Evolutionary conservation across 23 tunicate species (phyloP).

Genomic region (Trididemnum nubilum): DNA sequence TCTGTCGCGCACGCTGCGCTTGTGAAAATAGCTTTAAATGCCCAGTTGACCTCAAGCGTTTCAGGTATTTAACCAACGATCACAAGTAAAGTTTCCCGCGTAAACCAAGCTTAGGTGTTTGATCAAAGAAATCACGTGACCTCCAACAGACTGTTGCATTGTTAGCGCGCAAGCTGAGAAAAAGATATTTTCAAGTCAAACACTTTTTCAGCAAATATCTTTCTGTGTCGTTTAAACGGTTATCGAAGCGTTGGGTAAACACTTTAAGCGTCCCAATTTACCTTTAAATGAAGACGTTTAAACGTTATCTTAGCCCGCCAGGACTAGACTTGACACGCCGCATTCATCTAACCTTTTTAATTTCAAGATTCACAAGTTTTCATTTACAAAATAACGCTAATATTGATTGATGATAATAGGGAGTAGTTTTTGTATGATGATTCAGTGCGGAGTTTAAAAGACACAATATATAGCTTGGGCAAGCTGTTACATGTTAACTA

Average conservation of each 20-base stretch:
- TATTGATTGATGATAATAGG: slow-evolving; percentile 19
- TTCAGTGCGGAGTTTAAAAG: slow-evolving; percentile 15
- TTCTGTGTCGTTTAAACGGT: background rate
- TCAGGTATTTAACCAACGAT: slow-evolving; percentile 20
- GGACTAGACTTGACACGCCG: slow-evolving; percentile 28
- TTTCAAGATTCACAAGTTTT: slow-evolving; percentile 30
- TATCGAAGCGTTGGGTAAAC: slow-evolving; percentile 45
- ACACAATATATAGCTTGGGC: background rate
- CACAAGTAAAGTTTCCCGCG: slow-evolving; percentile 43
- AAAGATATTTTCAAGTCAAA: background rate
- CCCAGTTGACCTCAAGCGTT: slow-evolving; percentile 2
- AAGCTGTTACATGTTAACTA: background rate
- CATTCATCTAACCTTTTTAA: slow-evolving; percentile 1
- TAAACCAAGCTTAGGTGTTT: slow-evolving; percentile 24
- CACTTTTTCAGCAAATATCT: background rate
- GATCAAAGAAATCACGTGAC: background rate
- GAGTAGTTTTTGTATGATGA: slow-evolving; percentile 20
- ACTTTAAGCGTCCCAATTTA: background rate
- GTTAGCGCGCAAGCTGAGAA: background rate
- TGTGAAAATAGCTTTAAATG: background rate
- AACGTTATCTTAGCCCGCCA: background rate
- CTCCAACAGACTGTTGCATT: background rate
- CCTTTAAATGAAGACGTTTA: slow-evolving; percentile 36
- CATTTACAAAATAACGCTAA: slow-evolving; percentile 50
- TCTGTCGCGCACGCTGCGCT: background rate